phyloP scores from a whole-genome alignment of 2,113 vertebrate genomes.

The Myiozetetes cayanensis region DNA sequence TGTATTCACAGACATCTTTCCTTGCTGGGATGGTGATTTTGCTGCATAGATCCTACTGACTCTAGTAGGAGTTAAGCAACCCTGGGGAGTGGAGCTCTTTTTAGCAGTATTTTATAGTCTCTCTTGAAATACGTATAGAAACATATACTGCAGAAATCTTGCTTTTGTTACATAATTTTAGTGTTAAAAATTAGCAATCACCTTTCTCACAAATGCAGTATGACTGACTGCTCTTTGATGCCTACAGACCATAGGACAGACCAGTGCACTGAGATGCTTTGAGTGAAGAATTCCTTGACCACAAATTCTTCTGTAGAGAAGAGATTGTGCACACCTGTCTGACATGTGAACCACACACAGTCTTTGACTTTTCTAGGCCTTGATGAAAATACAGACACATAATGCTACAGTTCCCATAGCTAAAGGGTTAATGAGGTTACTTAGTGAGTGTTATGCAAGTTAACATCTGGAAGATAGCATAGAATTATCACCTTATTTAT shows the following conservation, averaged over 20 bases:
- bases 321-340: not conserved
- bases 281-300: not conserved
- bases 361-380: not conserved
- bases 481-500: not conserved
- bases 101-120: conserved; percentile 1
- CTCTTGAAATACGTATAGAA: conserved; percentile 22
- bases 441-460: not conserved
- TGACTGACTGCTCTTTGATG: not conserved
- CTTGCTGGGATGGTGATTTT: not conserved
- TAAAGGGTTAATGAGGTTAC: not conserved
- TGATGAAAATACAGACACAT: not conserved
- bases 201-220: not conserved
- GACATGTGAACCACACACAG: not conserved
- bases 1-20: not conserved
- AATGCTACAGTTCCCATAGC: not conserved
- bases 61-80: not conserved
- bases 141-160: not conserved
- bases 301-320: not conserved
- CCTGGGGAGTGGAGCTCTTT: not conserved
- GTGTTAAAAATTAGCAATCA: not conserved
- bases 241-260: not conserved
- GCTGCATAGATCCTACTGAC: not conserved
- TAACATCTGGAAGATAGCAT: not conserved
- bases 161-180: not conserved
- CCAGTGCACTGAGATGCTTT: not conserved